Percentiles rank a stretch among this genome's conserved stretches.
phyloP scores from a whole-genome alignment of 2,113 vertebrate species.

The Siphamia tubifer region DNA sequence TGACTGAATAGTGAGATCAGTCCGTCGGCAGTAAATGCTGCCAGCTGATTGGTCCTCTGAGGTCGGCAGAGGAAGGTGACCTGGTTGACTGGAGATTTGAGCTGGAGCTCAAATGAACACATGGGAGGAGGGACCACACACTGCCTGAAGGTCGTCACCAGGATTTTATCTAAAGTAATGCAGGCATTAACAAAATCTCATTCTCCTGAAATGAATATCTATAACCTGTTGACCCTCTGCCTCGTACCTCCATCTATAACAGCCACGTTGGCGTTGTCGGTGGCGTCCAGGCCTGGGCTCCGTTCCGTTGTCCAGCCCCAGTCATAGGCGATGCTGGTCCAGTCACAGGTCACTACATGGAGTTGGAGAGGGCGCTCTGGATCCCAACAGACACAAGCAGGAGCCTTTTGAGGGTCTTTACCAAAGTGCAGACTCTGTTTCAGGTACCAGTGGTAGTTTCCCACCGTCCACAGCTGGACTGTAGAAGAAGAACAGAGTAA shows the following conservation, averaged over 20 bases:
- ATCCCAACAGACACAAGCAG: constrained; percentile 90
- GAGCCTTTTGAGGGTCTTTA: constrained; percentile 62
- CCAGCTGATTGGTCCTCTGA: constrained; percentile 81
- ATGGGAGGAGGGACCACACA: constrained; percentile 92
- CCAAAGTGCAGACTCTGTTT: constrained; percentile 92
- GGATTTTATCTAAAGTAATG: constrained; percentile 82
- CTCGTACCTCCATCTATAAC: constrained; percentile 92
- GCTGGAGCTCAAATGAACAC: constrained; percentile 85
- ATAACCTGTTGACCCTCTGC: not conserved
- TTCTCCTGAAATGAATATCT: not conserved
- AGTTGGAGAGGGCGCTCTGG: constrained; percentile 80
- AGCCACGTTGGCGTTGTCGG: constrained; percentile 86
- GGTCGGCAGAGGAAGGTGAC: constrained; percentile 82
- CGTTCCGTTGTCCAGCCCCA: constrained; percentile 90
- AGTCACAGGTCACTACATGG: constrained; percentile 82
- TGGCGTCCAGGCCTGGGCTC: constrained; percentile 72
- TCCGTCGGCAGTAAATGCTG: constrained; percentile 83
- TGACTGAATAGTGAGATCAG: constrained; percentile 83
- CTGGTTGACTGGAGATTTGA: constrained; percentile 83
- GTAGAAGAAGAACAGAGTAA: not conserved
- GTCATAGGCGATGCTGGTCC: constrained; percentile 86
- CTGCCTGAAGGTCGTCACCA: constrained; percentile 89
- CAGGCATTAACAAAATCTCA: not conserved
- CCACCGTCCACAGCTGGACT: constrained; percentile 95
- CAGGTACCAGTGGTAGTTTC: constrained; percentile 98